A percentile compares a stretch with the other conserved stretches of the same genome.
Conservation (phyloP, 2,113 vertebrate species). For the Formicarius rufipectus region DNA sequence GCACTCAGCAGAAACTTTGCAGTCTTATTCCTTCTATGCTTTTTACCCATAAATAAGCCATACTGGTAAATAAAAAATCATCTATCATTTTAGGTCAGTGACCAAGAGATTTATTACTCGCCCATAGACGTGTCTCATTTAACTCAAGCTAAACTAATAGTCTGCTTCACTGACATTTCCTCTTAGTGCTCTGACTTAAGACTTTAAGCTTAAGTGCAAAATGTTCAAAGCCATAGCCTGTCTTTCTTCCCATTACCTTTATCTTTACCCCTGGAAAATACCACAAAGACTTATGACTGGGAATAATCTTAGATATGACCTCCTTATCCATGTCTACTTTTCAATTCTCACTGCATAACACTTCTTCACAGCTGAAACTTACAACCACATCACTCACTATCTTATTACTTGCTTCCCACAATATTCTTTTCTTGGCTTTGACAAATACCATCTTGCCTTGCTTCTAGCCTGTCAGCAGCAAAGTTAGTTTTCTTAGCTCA, state of each 20-base stretch:
- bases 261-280: neutral
- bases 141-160: neutral
- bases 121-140: neutral
- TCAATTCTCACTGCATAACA: neutral
- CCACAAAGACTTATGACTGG: neutral
- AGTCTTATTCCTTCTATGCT: neutral
- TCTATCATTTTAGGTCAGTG: neutral
- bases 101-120: neutral
- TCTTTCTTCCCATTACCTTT: neutral
- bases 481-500: conserved; percentile 38
- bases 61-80: neutral
- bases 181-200: neutral
- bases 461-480: conserved; percentile 34
- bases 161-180: neutral
- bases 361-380: neutral
- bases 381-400: neutral
- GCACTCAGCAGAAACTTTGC: neutral
- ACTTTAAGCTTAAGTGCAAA: neutral
- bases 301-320: neutral
- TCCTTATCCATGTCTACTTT: neutral
- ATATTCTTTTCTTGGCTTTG: conserved; percentile 22
- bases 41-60: conserved; percentile 6
- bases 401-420: conserved; percentile 4
- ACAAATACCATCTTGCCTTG: conserved; percentile 15
- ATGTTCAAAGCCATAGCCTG: neutral